Evolutionary conservation across 2,113 vertebrate genomes (phyloP).

Genomic region (Carassius carassius): DNA sequence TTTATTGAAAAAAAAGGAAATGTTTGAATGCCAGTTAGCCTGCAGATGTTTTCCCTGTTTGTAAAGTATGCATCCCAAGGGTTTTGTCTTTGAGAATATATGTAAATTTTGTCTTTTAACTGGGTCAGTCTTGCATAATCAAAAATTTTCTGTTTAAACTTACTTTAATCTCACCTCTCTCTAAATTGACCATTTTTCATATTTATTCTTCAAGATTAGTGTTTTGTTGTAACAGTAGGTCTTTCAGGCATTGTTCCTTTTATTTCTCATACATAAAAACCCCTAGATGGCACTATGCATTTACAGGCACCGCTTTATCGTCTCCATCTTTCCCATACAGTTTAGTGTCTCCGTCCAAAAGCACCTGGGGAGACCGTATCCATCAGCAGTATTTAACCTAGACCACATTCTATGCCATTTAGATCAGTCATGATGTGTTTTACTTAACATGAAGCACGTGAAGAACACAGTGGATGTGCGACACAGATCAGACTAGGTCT

Average conservation of each 20-base stretch:
- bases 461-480: background rate
- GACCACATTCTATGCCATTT: background rate
- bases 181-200: background rate
- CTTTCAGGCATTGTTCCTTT: background rate
- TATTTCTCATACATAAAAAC: slow-evolving; percentile 43
- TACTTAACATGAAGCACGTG: background rate
- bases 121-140: background rate
- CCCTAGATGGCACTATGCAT: slow-evolving; percentile 73
- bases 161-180: background rate
- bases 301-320: slow-evolving; percentile 33
- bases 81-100: background rate
- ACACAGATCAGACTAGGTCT: background rate
- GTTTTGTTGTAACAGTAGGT: slow-evolving; percentile 19
- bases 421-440: background rate
- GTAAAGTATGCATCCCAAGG: background rate
- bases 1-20: background rate
- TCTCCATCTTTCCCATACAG: slow-evolving; percentile 24
- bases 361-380: background rate
- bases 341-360: background rate
- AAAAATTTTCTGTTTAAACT: background rate
- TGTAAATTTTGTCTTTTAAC: background rate
- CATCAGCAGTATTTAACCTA: background rate
- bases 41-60: background rate
- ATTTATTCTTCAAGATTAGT: background rate
- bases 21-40: background rate